Percentiles rank a stretch among this genome's conserved stretches.
These are phyloP conservation scores for Dendrocincla tyrannina DNA, from an alignment of 2,797 vertebrate genomes.

Conservation along the genomic window DNA sequence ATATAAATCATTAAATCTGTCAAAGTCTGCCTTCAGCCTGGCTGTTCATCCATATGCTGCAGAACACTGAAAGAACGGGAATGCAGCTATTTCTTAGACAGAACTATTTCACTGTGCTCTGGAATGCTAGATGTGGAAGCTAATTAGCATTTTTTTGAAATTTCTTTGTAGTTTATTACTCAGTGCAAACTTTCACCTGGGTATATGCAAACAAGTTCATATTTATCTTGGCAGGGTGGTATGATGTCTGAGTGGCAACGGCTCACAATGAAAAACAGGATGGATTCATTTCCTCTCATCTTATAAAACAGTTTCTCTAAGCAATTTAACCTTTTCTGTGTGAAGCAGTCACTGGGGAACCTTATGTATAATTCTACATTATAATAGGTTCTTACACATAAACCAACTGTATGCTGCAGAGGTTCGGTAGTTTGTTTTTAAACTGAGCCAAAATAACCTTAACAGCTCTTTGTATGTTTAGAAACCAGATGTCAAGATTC, in stretches of 20 bases:
- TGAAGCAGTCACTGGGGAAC: background rate
- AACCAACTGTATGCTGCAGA: background rate
- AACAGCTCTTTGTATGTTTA: background rate
- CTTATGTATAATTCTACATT: background rate
- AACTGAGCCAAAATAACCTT: background rate
- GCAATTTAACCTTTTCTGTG: background rate
- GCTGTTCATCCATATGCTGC: constrained; percentile 47
- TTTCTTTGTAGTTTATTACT: background rate
- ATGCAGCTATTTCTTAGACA: background rate
- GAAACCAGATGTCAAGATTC: background rate
- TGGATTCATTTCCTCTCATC: background rate
- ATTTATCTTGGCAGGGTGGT: background rate
- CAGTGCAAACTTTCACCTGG: background rate
- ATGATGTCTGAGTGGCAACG: background rate
- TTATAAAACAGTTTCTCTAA: background rate
- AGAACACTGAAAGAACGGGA: background rate
- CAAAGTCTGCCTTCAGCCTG: constrained; percentile 38
- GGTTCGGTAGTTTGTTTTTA: background rate
- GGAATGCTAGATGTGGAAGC: background rate
- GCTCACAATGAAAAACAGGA: background rate
- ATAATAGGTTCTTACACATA: background rate
- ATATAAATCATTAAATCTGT: constrained; percentile 36
- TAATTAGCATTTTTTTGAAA: background rate
- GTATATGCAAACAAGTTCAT: background rate
- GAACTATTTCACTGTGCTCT: background rate